Conservation (phyloP, 2,888 invertebrate genomes). For the Leistus spinibarbis region DNA sequence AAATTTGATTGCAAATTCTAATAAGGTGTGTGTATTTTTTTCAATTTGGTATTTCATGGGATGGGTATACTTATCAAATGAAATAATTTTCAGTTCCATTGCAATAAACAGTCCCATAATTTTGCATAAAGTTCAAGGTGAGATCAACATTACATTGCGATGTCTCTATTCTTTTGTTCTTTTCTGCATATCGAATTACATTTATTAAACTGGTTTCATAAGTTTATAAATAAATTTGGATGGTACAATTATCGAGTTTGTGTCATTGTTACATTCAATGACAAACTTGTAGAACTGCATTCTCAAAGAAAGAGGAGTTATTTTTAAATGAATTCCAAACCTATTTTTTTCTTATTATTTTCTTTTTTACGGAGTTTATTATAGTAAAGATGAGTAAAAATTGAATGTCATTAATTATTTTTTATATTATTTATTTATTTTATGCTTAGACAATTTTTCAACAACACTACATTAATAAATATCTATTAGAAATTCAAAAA, state of each 20-base stretch:
- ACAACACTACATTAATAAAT: too few species aligned
- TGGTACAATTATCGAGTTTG: not conserved
- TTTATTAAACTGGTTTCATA: conserved; percentile 2
- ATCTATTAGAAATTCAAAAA: too few species aligned
- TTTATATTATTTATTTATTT: too few species aligned
- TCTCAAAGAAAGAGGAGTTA: too few species aligned
- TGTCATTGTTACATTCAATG: not conserved
- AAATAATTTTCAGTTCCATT: not conserved
- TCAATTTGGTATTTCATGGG: not conserved
- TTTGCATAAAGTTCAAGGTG: conserved; percentile 2
- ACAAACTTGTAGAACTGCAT: not conserved
- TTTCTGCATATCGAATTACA: not conserved
- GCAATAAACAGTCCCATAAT: not conserved
- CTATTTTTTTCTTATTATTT: too few species aligned
- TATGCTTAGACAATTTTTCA: too few species aligned
- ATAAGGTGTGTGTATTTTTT: too few species aligned
- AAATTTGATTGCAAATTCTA: too few species aligned
- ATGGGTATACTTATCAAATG: not conserved
- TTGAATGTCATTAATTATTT: too few species aligned
- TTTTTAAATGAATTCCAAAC: too few species aligned
- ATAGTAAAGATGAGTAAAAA: too few species aligned
- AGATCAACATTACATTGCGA: not conserved
- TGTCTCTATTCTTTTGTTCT: not conserved
- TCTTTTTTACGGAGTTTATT: too few species aligned
- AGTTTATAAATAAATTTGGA: not conserved